Evolutionary conservation across 2,888 invertebrate genomes (phyloP), one percentile per base, ranked within the genome.

Genomic region (Labia minor): DNA sequence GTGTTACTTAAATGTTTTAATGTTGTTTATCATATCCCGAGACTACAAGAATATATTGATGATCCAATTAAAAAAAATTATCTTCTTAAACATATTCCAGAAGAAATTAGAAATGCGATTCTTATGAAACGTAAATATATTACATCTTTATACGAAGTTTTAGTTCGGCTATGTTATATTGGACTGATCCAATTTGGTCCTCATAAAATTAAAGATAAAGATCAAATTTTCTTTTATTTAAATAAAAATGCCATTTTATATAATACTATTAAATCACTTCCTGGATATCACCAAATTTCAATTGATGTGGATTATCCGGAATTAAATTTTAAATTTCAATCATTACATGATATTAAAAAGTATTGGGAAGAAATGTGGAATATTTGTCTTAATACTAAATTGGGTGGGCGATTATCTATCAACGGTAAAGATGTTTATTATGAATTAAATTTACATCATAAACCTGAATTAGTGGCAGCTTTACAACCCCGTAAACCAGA

Each of bases 341-440:
- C 76, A 1, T 73, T 79, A 16, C 74, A 79, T 0, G 83, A 84
- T 69, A 76, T 90, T 0, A 81, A 83, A 21, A 80, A 81, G 18
- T 89, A 86, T 74, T 89, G 88, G 89, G 81, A 82, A 69, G 83
- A 86, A 66, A 76, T 90, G 75, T 85, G 86, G 80, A 81, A 81
- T 63, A 85, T 86, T 67, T 85, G 87, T 72, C 79, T 87, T 49
- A 82, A 85, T 71, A 89, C 90, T 0, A 82, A 82, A 68, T 76
- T 90, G 21, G 74, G 73, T 11, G 71, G 71, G 4, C 70, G 73
- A 21, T 72, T 70, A 64, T 71, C 71, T 49, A 76, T 78, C 6
- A 73, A 76, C 21, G 80, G 80, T 0, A 77, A 78, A 66, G 77
- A 78, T 66, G 79, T 84, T 16, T 75, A 80, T 1, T 72, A 83